phyloP scores from a whole-genome alignment of 2,113 vertebrate species.

The Naja naja region DNA sequence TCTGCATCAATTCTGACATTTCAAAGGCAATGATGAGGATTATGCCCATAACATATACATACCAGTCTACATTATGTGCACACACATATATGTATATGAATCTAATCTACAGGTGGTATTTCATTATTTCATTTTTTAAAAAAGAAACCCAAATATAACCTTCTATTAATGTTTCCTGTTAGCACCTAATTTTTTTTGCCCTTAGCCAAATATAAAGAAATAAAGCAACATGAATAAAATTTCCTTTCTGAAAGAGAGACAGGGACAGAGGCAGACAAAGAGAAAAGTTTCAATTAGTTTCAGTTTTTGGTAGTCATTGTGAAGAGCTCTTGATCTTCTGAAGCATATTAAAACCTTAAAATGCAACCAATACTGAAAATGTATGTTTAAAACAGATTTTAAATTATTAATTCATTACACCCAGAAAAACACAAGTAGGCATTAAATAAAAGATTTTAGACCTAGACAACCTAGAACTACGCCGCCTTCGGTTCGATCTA shows the following conservation, averaged over 20 bases:
- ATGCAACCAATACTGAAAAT: background rate
- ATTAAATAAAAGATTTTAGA: background rate
- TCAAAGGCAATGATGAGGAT: background rate
- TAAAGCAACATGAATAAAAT: background rate
- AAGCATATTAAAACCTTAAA: background rate
- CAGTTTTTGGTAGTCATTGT: background rate
- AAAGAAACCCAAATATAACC: background rate
- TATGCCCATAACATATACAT: background rate
- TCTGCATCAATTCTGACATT: background rate
- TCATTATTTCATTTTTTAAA: background rate
- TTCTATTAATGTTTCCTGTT: background rate
- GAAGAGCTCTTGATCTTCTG: background rate
- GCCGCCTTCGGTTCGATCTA: too few species aligned
- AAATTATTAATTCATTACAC: background rate
- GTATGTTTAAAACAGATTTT: background rate
- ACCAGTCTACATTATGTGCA: background rate
- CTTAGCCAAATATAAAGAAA: background rate
- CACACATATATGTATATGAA: background rate
- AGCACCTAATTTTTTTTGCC: background rate
- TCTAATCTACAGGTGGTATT: background rate
- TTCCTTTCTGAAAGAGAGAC: background rate
- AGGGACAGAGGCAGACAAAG: background rate
- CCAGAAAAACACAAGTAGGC: background rate
- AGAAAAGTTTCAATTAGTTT: background rate
- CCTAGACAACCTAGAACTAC: too few species aligned